Evolutionary conservation across 1,140 invertebrate genomes (phyloP).

Genomic region (Apis florea): DNA sequence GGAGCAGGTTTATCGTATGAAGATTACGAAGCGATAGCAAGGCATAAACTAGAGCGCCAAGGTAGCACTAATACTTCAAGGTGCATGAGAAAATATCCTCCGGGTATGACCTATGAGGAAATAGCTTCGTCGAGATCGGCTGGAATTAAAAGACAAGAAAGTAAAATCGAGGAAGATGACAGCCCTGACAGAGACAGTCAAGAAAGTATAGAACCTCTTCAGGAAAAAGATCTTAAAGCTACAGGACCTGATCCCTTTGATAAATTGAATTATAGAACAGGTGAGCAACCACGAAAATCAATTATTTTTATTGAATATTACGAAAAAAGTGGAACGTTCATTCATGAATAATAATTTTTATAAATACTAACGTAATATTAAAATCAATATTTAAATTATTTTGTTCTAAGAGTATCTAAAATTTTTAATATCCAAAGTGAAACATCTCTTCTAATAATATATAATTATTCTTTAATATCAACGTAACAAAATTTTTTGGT

Average conservation of each 20-base stretch:
- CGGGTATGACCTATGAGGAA: constrained; percentile 78
- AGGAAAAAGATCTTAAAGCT: constrained; percentile 79
- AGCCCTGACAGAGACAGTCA: constrained; percentile 75
- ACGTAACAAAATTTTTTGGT: background rate
- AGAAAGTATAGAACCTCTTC: constrained; percentile 76
- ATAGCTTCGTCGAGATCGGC: constrained; percentile 75
- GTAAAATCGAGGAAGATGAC: constrained; percentile 59
- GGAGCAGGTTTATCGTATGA: constrained; percentile 75
- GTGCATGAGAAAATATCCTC: constrained; percentile 71
- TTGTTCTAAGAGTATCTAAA: no score
- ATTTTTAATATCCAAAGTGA: no score
- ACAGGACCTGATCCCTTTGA: constrained; percentile 81
- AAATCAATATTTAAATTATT: no score
- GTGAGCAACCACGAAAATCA: constrained; percentile 65
- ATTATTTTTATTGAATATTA: background rate
- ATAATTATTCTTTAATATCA: background rate
- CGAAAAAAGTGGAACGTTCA: background rate
- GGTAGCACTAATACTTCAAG: constrained; percentile 65
- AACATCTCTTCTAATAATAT: no score
- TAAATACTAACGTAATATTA: background rate
- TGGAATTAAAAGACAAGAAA: constrained; percentile 61
- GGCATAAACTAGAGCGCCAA: constrained; percentile 78
- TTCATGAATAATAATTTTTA: background rate
- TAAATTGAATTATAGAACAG: constrained; percentile 80
- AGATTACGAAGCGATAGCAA: constrained; percentile 78